Conservation (phyloP, 2,797 vertebrate species). For the Pogonophryne albipinna region DNA sequence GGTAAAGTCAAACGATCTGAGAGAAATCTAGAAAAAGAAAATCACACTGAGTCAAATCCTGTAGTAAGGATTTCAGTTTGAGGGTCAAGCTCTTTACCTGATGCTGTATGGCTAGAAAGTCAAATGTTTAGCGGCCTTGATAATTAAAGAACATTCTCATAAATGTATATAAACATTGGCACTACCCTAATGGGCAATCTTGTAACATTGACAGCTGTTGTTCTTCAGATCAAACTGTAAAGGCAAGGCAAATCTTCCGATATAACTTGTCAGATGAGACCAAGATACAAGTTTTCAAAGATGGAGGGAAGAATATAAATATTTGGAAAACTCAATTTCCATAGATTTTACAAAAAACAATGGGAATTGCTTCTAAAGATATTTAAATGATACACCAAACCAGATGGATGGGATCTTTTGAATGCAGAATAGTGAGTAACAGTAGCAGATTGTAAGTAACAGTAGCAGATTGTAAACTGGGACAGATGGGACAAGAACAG, state of each 20-base stretch:
- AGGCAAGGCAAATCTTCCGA: not conserved
- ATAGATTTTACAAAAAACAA: not conserved
- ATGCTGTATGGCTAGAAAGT: too few relatives aligned
- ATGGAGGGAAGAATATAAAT: not conserved
- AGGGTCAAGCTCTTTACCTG: too few relatives aligned
- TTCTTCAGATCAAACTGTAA: not conserved
- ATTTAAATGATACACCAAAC: not conserved
- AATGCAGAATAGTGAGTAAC: not conserved
- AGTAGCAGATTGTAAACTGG: slow-evolving; percentile 1
- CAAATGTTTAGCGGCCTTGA: not conserved
- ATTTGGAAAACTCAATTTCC: not conserved
- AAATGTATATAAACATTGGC: not conserved
- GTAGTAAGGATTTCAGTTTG: too few relatives aligned
- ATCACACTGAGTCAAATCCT: too few relatives aligned
- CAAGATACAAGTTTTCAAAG: not conserved
- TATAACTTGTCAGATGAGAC: not conserved
- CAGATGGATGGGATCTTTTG: not conserved
- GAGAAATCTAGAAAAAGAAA: too few relatives aligned
- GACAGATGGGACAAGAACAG: slow-evolving; percentile 14
- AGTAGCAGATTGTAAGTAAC: not conserved
- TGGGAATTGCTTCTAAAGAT: not conserved
- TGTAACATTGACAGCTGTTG: not conserved
- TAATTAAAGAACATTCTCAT: not conserved
- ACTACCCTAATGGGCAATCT: not conserved
- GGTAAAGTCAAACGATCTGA: too few relatives aligned